phyloP scores from a whole-genome alignment of 2,797 vertebrate species.

The Aulostomus chinensis region DNA sequence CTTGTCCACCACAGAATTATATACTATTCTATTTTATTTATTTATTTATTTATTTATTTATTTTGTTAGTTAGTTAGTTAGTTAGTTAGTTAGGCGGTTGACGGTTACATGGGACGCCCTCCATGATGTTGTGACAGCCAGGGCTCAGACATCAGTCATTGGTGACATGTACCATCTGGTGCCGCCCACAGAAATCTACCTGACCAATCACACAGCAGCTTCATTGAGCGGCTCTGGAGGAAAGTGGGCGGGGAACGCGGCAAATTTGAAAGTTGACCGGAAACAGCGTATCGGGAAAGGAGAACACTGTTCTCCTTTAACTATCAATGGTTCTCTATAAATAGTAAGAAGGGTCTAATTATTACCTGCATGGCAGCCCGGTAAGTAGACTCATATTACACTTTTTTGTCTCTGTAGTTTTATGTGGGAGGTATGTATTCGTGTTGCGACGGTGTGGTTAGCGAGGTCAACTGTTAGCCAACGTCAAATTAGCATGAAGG shows the following conservation, averaged over 20 bases:
- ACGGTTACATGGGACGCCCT: background rate
- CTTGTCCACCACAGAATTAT: too few species aligned
- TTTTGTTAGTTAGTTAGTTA: too few species aligned
- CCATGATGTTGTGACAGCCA: background rate
- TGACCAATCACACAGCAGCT: conserved; percentile 42
- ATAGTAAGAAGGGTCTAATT: background rate
- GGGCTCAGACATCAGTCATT: conserved; percentile 23
- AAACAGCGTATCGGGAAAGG: conserved; percentile 45
- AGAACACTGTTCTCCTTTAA: conserved; percentile 7
- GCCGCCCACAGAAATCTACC: conserved; percentile 17
- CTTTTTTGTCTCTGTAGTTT: background rate
- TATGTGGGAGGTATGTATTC: background rate
- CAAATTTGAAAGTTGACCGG: conserved; percentile 83
- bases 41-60: too few species aligned
- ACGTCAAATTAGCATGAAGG: conserved; percentile 15
- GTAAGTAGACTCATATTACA: conserved; percentile 35
- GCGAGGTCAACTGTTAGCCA: conserved; percentile 26
- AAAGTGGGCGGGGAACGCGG: conserved; percentile 66
- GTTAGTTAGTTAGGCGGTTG: too few species aligned
- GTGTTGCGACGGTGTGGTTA: background rate
- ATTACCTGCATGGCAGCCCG: conserved; percentile 24
- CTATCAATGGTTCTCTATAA: background rate
- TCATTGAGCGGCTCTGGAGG: conserved; percentile 6
- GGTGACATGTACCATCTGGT: conserved; percentile 5
- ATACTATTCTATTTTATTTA: too few species aligned